Evolutionary conservation across 2,888 invertebrate genomes (phyloP), one percentile per base, ranked within the genome.

Genomic region (Galerucella nymphaeae): DNA sequence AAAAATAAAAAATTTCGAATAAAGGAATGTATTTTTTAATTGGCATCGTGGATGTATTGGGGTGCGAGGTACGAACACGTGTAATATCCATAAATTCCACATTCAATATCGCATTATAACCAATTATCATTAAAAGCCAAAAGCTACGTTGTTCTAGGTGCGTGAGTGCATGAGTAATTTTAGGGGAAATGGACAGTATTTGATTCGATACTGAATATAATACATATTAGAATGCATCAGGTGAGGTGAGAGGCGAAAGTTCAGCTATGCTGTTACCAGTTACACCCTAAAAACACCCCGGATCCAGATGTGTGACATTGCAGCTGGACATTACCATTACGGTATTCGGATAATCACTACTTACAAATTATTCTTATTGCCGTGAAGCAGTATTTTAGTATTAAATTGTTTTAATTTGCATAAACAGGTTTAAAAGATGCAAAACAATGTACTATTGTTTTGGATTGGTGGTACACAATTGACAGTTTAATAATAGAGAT

Each of bases 261-360:
- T 70, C 63, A 55, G 55, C 41, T 63, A 45, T 41, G 30, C 30
- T 30, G 30, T 30, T 30, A 30, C 30, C 30, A 30, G 75, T 75
- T 76, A 76, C 80, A 80, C 81, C 80, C 80, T 76, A 77, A 77
- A 75, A 75, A 79, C 76, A 76, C 78, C 76, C 81, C 81, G 81
- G 80, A 81, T 80, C 81, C 81, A 81, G 81, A 80, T 81, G 81
- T 77, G 72, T 73, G 75, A 74, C 67, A 73, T 41, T 72, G 78
- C 79, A 79, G 78, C 80, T 79, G 79, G 78, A 72, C 76, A 64
- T 68, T 68, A 42, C 61, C 53, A 65, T 50, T 64, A 65, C 55
- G 20, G 45, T 18, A 41, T 45, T 63, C 45, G 18, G n/a, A 18
- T 62, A 62, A 42, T 41, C 18, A 48, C 45, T 38, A 63, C 20